Evolutionary conservation across 2,888 invertebrate species (phyloP), one percentile per base, ranked within the genome.

Genomic region (Helobdella robusta): DNA sequence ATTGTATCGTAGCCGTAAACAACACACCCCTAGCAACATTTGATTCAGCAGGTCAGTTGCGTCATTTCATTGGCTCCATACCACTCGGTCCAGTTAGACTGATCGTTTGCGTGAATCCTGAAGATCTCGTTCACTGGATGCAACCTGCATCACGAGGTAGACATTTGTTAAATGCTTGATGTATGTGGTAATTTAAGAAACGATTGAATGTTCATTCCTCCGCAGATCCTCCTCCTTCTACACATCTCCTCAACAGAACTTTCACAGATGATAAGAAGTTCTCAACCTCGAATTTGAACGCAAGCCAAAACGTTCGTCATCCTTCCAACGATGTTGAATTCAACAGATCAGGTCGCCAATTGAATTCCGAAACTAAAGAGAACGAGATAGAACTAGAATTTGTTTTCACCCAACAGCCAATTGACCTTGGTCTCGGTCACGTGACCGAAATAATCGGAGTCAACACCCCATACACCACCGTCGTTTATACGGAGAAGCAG

Each of bases 1-100:
- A 77, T 67, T 74, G 72, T 58, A 40, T 77, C 20, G 66, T 76
- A 50, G 72, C 73, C 5, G 72, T 77, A 59, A 76, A 76, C 70
- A 70, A 67, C 28, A 74, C 74, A 23, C 73, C 72, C 32, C 64
- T 76, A 46, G 72, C 72, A 3, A 75, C 75, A 25, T 69, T 73
- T 36, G 70, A 28, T 30, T 56, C 73, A 2, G 74, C 75, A 44
- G 69, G 70, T 25, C 73, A 73, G 48, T 74, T 75, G 0, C 75
- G 76, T 65, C 75, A 76, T 64, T 73, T 73, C 23, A 58, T 77
- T 15, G 67, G 74, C 23, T 70, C 75, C 18, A 65, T 75, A 20
- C 76, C 76, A 1, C 62, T 75, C 54, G 75, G 75, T 23, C 71
- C 75, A 32, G 72, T 74, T 40, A 59, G 36, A 54, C 34, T 52